These are phyloP conservation scores for Nemoura dubitans DNA, from an alignment of 2,888 invertebrate genomes.

Conservation along the genomic window DNA sequence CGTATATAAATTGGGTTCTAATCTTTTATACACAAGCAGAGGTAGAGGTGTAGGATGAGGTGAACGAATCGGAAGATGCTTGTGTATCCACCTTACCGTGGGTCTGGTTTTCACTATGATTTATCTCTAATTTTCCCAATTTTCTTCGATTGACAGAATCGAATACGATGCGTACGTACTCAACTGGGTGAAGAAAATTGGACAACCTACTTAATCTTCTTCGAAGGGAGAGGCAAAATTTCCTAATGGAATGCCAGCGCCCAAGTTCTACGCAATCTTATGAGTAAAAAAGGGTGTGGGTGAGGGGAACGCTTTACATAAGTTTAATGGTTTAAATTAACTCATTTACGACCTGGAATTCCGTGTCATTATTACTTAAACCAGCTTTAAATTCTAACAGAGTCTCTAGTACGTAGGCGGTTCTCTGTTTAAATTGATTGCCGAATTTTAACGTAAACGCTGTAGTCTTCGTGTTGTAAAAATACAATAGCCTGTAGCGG, in stretches of 20 bases:
- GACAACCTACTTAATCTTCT: conserved; percentile 12
- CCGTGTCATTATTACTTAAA: not conserved
- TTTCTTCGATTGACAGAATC: not conserved
- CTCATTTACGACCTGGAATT: conserved; percentile 7
- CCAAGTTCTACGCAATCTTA: not conserved
- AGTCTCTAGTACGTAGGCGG: not conserved
- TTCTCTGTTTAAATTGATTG: too few species aligned
- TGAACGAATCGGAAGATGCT: not conserved
- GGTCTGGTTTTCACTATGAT: not conserved
- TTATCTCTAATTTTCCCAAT: not conserved
- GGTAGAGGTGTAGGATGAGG: not conserved
- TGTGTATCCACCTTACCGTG: not conserved
- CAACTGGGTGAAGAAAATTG: not conserved
- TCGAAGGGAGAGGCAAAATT: not conserved
- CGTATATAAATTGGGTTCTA: conserved; percentile 7
- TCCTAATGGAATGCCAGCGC: not conserved
- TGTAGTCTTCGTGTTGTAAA: not conserved
- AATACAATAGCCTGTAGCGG: not conserved
- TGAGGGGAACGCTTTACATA: not conserved
- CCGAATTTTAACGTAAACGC: not conserved
- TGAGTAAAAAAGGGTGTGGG: not conserved
- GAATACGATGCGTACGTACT: not conserved
- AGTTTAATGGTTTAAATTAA: conserved; percentile 7
- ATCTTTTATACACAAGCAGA: not conserved
- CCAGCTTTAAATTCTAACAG: not conserved